Evolutionary conservation across 2,797 vertebrate genomes (phyloP).

Genomic region (Malacoctenus gilli): DNA sequence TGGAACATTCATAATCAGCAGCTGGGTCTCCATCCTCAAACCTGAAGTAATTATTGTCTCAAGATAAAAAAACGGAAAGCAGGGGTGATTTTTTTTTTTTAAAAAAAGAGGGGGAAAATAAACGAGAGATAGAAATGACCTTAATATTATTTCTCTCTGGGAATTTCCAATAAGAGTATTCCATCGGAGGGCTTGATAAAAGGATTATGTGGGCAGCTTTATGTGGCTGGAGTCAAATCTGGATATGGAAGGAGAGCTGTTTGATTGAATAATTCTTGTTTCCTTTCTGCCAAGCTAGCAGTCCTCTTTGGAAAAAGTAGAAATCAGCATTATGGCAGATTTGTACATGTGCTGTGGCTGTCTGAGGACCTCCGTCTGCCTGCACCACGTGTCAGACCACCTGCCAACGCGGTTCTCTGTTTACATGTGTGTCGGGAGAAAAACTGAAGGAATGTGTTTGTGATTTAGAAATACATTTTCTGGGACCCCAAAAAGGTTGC

Average conservation of each 20-base stretch:
- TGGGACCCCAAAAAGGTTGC: too few species aligned
- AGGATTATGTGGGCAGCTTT: conserved; percentile 82
- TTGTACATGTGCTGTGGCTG: conserved; percentile 66
- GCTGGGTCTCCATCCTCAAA: conserved; percentile 51
- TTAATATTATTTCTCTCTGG: conserved; percentile 81
- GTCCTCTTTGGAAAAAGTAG: conserved; percentile 77
- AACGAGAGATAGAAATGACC: conserved; percentile 81
- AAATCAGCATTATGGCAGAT: conserved; percentile 85
- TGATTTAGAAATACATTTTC: too few species aligned
- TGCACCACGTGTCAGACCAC: conserved; percentile 18
- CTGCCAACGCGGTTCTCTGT: not conserved
- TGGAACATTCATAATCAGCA: conserved; percentile 70
- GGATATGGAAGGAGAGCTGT: conserved; percentile 78
- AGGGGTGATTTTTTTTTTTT: conserved; percentile 56
- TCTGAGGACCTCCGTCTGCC: conserved; percentile 44
- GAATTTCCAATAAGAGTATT: conserved; percentile 78
- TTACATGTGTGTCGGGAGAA: too few species aligned
- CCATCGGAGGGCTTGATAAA: conserved; percentile 83
- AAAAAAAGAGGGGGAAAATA: conserved; percentile 68
- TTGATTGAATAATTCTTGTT: conserved; percentile 86
- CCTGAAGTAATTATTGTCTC: conserved; percentile 78
- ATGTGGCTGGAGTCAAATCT: conserved; percentile 79
- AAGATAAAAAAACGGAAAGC: conserved; percentile 74
- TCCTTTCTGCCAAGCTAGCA: conserved; percentile 82
- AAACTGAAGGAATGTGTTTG: too few species aligned